phyloP scores from a whole-genome alignment of 1,140 invertebrate genomes.

The Ylistrum balloti region DNA sequence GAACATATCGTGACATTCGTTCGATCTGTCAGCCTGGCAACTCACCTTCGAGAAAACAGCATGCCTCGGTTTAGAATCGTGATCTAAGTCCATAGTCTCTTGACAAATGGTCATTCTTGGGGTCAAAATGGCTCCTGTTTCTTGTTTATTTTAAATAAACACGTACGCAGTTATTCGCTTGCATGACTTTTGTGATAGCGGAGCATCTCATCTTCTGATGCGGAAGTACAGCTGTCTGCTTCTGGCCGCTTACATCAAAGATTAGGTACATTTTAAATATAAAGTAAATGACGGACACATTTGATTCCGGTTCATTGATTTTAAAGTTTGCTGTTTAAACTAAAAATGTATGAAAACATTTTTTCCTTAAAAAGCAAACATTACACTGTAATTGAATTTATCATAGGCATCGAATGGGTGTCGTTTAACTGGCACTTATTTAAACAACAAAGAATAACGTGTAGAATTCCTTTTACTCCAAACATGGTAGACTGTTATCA shows the following conservation, averaged over 20 bases:
- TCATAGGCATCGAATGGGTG: too few species aligned
- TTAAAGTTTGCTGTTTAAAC: background rate
- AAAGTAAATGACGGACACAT: background rate
- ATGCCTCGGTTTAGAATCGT: slow-evolving; percentile 65
- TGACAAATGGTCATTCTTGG: slow-evolving; percentile 71
- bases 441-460: too few species aligned
- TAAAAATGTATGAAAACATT: too few species aligned
- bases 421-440: too few species aligned
- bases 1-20: slow-evolving; percentile 19
- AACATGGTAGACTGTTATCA: too few species aligned
- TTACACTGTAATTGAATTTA: too few species aligned
- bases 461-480: too few species aligned
- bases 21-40: slow-evolving; percentile 10
- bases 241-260: slow-evolving; percentile 32
- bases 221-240: slow-evolving; percentile 37
- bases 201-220: slow-evolving; percentile 10
- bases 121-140: slow-evolving; percentile 1
- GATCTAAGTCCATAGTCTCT: slow-evolving; percentile 65
- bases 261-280: slow-evolving; percentile 21
- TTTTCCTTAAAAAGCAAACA: too few species aligned
- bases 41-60: slow-evolving; percentile 70
- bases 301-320: background rate
- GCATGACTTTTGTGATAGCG: slow-evolving; percentile 16
- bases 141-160: slow-evolving; percentile 40
- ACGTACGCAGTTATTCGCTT: background rate